Evolutionary conservation across 2,113 vertebrate genomes (phyloP), one percentile per base, ranked within the genome.

Genomic region (Henicopernis longicauda): DNA sequence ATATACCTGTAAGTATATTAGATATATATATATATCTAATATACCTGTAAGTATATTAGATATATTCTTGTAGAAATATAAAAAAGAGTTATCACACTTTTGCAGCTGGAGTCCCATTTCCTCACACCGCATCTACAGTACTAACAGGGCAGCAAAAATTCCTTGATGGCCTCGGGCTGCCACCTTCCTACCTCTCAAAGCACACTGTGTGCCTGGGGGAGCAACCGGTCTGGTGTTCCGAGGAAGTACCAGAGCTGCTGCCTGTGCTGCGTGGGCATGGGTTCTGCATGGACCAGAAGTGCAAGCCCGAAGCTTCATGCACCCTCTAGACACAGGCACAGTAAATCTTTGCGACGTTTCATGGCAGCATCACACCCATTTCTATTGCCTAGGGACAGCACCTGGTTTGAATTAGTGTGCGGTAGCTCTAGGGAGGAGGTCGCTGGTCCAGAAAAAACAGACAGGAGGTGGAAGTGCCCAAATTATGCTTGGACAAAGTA

Each of bases 151-250:
- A 87, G 5, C 8, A 5, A 13, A 29, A 85, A 25, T 16, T 25
- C 16, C 31, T 62, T 27, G 32, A 14, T 9, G 36, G 57, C 65
- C 42, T 90, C 2, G 0, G 55, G 61, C 62, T 82, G 57, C 47
- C 57, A 11, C 38, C 6, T 62, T 71, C 65, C 31, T 13, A 32
- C 44, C 10, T 71, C 61, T 44, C 26, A 44, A 70, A 74, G 73
- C 58, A 44, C 22, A 14, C 11, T 0, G 0, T 15, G 23, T 38
- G n/a, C 40, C 50, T 25, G 8, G 12, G 25, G n/a, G 17, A 29
- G 16, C 4, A 55, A 49, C 36, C 45, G 40, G 36, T 38, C 55
- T 13, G 0, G 4, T 22, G 18, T 32, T 82, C 50, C 57, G 10
- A 21, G 74, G 49, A 61, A 40, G 10, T 11, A 9, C 29, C 4